Conservation (phyloP, 53 echinoderm and acorn worm species). For the Glandiceps talaboti region DNA sequence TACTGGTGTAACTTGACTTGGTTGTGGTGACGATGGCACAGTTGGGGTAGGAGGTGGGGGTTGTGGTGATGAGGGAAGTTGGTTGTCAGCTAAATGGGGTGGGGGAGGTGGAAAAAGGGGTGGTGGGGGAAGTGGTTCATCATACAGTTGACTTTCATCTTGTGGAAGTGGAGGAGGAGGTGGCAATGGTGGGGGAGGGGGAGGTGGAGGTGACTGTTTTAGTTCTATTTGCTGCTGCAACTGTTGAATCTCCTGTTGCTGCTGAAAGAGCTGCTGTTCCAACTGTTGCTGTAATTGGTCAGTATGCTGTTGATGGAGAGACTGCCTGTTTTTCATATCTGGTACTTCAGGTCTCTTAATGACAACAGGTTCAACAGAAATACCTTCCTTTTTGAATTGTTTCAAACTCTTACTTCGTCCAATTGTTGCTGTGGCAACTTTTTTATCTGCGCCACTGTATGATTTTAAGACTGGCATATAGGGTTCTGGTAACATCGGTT, state of each 20-base stretch:
- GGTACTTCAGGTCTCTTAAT: slow-evolving; percentile 18
- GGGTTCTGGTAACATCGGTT: slow-evolving; percentile 8
- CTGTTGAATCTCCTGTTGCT: not conserved
- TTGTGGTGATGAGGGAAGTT: slow-evolving; percentile 16
- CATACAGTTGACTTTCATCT: not conserved
- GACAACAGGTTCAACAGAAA: slow-evolving; percentile 21
- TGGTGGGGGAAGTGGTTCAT: slow-evolving; percentile 9
- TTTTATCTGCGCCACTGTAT: slow-evolving; percentile 24
- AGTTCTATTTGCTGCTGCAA: not conserved
- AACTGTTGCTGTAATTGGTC: slow-evolving; percentile 12
- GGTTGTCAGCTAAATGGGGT: slow-evolving; percentile 5
- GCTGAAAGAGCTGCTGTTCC: not conserved
- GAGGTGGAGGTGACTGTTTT: not conserved
- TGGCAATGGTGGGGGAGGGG: slow-evolving; percentile 13
- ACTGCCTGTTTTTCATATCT: slow-evolving; percentile 4
- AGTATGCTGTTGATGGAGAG: slow-evolving; percentile 13
- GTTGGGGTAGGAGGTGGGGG: slow-evolving; percentile 2
- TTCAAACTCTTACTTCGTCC: slow-evolving; percentile 92
- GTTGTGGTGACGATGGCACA: slow-evolving; percentile 19
- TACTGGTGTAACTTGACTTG: too few species aligned
- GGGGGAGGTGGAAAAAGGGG: slow-evolving; percentile 22
- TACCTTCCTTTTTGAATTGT: slow-evolving; percentile 65
- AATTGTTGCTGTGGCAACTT: slow-evolving; percentile 81
- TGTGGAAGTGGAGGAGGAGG: not conserved
- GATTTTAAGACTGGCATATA: not conserved